Conservation (phyloP, 2,113 vertebrate species). For the Circaetus gallicus region DNA sequence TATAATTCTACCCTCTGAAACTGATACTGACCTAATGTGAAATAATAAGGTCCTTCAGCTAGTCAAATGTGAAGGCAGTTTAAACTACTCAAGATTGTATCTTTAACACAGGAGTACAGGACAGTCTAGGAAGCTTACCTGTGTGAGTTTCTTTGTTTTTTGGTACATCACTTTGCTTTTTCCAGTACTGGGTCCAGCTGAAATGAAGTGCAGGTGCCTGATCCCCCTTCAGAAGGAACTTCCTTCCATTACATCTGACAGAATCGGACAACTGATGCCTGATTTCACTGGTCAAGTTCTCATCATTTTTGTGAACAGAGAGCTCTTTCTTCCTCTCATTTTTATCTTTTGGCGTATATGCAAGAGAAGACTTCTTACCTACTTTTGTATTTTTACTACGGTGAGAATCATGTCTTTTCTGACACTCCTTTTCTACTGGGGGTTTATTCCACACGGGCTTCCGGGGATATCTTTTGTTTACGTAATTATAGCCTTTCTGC, state of each 20-base stretch:
- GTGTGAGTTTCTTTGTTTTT: constrained; percentile 97
- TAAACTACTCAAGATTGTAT: neutral
- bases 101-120: neutral
- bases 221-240: constrained; percentile 69
- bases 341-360: constrained; percentile 67
- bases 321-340: constrained; percentile 67
- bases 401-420: constrained; percentile 70
- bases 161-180: constrained; percentile 80
- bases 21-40: neutral
- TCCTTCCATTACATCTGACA: constrained; percentile 68
- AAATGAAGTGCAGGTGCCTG: constrained; percentile 71
- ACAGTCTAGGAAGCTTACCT: constrained; percentile 69
- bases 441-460: constrained; percentile 75
- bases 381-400: constrained; percentile 55
- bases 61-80: neutral
- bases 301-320: constrained; percentile 34
- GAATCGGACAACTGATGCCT: constrained; percentile 56
- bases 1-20: neutral
- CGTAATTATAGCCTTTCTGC: constrained; percentile 60
- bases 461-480: constrained; percentile 69
- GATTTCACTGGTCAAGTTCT: constrained; percentile 39
- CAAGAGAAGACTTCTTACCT: constrained; percentile 56
- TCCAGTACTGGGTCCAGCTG: constrained; percentile 73
- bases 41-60: neutral
- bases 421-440: constrained; percentile 71